Evolutionary conservation across 2,113 vertebrate genomes (phyloP).

Genomic region (Podarcis muralis): DNA sequence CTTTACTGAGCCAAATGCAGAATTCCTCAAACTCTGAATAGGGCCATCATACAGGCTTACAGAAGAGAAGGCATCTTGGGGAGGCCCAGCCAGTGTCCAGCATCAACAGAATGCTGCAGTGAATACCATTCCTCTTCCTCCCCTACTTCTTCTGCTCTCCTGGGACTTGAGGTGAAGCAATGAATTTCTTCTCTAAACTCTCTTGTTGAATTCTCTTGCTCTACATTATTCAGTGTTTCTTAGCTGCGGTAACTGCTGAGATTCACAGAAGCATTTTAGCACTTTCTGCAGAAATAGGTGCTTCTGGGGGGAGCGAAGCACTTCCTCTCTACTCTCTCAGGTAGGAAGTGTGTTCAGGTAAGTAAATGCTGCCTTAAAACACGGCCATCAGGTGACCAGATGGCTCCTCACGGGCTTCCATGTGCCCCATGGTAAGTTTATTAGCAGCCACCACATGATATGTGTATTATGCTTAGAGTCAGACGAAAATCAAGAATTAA

Average conservation of each 20-base stretch:
- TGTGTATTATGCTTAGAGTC: background rate
- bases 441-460: background rate
- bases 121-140: background rate
- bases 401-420: background rate
- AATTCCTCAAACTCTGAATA: background rate
- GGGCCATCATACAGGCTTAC: background rate
- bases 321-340: background rate
- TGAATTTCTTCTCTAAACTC: background rate
- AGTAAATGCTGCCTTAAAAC: background rate
- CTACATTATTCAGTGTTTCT: constrained; percentile 29
- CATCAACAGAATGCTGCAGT: background rate
- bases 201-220: background rate
- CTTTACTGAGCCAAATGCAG: background rate
- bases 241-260: background rate
- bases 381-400: background rate
- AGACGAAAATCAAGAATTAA: background rate
- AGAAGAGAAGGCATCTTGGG: background rate
- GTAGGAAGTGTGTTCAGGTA: background rate
- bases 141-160: background rate
- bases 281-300: background rate
- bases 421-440: background rate
- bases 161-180: background rate
- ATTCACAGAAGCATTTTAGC: constrained; percentile 24
- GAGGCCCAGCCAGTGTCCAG: too few relatives aligned
- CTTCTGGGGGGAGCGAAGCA: too few relatives aligned